phyloP scores from a whole-genome alignment of 2,113 vertebrate species.

The Puffinus mauretanicus region DNA sequence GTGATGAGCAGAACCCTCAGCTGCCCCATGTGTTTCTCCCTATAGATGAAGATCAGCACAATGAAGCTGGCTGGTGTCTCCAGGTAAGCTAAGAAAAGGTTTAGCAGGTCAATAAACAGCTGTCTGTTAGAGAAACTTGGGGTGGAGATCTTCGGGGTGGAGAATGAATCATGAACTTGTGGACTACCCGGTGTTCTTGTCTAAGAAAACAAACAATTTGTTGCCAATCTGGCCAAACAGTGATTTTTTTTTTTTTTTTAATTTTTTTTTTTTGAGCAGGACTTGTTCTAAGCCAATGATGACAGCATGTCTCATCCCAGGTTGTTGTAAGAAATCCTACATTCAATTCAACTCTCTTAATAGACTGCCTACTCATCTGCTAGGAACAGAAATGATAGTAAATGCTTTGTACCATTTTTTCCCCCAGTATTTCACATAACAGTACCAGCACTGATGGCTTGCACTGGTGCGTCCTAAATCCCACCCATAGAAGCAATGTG shows the following conservation, averaged over 20 bases:
- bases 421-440: neutral
- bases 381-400: neutral
- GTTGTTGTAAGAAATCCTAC: neutral
- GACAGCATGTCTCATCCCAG: neutral
- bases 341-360: neutral
- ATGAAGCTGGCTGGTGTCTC: conserved; percentile 67
- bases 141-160: neutral
- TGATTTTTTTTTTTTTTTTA: neutral
- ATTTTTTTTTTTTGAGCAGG: neutral
- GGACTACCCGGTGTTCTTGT: neutral
- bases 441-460: neutral
- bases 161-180: conserved; percentile 16
- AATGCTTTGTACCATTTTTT: neutral
- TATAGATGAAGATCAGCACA: conserved; percentile 72
- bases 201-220: conserved; percentile 24
- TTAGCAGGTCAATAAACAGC: neutral
- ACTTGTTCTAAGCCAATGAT: neutral
- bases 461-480: neutral
- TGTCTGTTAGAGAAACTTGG: neutral
- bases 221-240: neutral
- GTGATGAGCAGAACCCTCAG: conserved; percentile 40
- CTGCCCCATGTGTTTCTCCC: conserved; percentile 55
- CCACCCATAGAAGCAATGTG: neutral
- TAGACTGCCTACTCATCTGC: neutral
- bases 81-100: conserved; percentile 62